Evolutionary conservation across 2,113 vertebrate genomes (phyloP).

Genomic region (Fregata magnificens): DNA sequence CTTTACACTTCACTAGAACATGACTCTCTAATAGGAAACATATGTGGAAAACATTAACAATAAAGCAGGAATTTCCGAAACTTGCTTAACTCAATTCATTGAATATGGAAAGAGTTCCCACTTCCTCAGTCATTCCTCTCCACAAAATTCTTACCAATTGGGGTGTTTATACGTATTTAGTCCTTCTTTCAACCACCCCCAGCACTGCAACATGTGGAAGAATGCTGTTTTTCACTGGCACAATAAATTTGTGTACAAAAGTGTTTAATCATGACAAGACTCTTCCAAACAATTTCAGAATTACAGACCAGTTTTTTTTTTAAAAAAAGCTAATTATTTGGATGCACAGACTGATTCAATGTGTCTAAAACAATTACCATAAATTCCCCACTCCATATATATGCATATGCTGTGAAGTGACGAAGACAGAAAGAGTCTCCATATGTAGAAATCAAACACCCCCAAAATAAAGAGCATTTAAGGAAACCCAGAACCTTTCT

Average conservation of each 20-base stretch:
- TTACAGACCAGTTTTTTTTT: background rate
- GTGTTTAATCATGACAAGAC: background rate
- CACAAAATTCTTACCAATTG: background rate
- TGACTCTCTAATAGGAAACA: constrained; percentile 44
- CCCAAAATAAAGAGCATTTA: background rate
- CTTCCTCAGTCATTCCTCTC: background rate
- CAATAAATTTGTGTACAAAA: background rate
- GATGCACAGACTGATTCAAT: background rate
- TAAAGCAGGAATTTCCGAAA: constrained; percentile 6
- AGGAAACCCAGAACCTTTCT: background rate
- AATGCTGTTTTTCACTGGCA: background rate
- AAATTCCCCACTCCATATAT: constrained; percentile 7
- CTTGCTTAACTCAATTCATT: background rate
- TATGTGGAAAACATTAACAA: constrained; percentile 44
- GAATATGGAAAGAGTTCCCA: background rate
- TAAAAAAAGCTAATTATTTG: background rate
- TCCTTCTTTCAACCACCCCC: background rate
- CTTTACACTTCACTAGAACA: constrained; percentile 55
- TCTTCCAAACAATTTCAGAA: background rate
- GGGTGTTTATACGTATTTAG: background rate
- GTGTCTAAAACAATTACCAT: background rate
- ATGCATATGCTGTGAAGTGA: constrained; percentile 7
- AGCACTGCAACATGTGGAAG: background rate
- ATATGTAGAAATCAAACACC: background rate
- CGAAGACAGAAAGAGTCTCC: background rate